These are phyloP conservation scores for Sclerodermus sp. DNA, from an alignment of 2,888 invertebrate genomes.

Conservation along the genomic window DNA sequence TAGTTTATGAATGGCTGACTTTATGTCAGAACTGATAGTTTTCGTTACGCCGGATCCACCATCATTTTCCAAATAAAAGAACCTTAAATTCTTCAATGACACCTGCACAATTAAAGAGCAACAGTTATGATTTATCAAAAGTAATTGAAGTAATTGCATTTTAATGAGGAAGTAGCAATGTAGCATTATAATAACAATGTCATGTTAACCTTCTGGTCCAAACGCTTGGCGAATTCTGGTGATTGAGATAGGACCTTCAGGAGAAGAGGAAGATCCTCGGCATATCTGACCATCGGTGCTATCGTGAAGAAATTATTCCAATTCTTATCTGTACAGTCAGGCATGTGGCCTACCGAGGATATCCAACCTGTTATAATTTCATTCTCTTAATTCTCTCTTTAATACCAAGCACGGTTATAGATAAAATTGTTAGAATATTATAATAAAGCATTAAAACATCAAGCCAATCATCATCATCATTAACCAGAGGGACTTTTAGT, in stretches of 20 bases:
- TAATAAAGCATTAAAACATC: no score
- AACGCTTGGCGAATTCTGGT: constrained; percentile 56
- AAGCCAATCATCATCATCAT: no score
- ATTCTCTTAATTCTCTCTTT: no score
- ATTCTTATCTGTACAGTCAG: constrained; percentile 64
- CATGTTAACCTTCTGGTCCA: constrained; percentile 61
- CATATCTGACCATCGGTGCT: constrained; percentile 87
- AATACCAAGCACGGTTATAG: no score
- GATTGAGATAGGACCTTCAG: constrained; percentile 70
- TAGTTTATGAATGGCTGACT: constrained; percentile 62
- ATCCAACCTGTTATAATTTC: constrained; percentile 55
- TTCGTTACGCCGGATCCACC: constrained; percentile 67
- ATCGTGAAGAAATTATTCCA: constrained; percentile 75
- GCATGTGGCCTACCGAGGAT: constrained; percentile 70
- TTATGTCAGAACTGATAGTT: constrained; percentile 64
- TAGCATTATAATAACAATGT: no score
- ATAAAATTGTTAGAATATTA: no score
- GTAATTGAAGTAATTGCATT: no score
- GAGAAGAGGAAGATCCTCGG: constrained; percentile 77
- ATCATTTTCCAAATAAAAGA: constrained; percentile 82
- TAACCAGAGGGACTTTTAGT: no score
- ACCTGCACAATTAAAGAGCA: constrained; percentile 57
- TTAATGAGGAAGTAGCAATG: no score
- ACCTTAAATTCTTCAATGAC: constrained; percentile 66
- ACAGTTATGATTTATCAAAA: constrained; percentile 2